Base-by-base conservation (phyloP, 2,888 invertebrate genomes). In the Metellina segmentata region DNA sequence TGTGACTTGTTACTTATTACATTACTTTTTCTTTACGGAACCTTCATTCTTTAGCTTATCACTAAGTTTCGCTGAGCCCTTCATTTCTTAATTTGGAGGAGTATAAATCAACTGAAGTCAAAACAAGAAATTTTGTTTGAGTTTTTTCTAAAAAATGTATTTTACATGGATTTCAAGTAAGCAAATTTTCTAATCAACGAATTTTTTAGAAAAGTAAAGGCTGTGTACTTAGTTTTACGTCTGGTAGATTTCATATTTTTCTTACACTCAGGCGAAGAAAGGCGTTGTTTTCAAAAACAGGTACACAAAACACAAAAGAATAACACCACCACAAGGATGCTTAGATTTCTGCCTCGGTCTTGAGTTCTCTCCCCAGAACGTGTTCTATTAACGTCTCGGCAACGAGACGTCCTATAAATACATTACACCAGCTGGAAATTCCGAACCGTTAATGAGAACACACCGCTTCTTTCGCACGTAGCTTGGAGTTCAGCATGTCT, bases 301-400 rank as follows among this genome's bases (percentile, higher is more conserved):
- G 34, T 16, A 61, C 6, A 61, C 61, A 61, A 61, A 61, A 79
- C 20, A 77, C 13, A 79, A 79, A 20, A 79, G 53, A 16, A 13
- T 34, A 34, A 61, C 4, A 77, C 51, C 52, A 19, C 34, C 74
- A 9, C 13, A 77, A 51, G 51, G 51, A n/a, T 52, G 77, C 52
- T 77, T 77, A 77, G 19, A 19, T 19, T 77, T 7, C 19, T 20
- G 19, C n/a, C 48, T 53, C 74, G n/a, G 83, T 49, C 83, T 74
- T 72, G n/a, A 52, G 78, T 16, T 20, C 69, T 75, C 75, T 72
- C 48, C 81, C 72, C 13, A 70, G 51, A 48, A 78, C 49, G 71
- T 13, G 69, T 90, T 86, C 90, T 91, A 91, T 86, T 91, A 70
- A 53, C n/a, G 90, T 86, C 86, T 52, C 16, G n/a, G 34, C 20